phyloP scores from a whole-genome alignment of 2,888 invertebrate species.

The Noctua janthina region DNA sequence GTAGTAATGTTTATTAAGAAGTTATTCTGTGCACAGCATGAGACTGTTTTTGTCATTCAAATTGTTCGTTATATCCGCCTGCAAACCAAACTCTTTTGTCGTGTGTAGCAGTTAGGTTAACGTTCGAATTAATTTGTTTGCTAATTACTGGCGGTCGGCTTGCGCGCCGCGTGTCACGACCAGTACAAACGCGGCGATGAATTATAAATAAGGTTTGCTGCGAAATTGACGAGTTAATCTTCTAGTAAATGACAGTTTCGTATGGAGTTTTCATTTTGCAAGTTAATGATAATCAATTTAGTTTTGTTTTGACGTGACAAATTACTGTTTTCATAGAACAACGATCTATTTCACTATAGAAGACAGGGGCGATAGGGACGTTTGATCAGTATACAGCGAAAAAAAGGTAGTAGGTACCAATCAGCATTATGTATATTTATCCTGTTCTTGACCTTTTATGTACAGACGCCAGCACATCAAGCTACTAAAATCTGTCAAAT shows the following conservation, averaged over 20 bases:
- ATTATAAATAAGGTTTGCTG: slow-evolving; percentile 54
- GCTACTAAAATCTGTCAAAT: too few species aligned
- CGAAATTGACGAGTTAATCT: slow-evolving; percentile 54
- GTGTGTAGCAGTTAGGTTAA: slow-evolving; percentile 14
- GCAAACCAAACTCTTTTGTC: neutral
- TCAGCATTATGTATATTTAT: too few species aligned
- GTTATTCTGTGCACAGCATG: neutral
- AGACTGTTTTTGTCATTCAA: neutral
- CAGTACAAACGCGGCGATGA: slow-evolving; percentile 46
- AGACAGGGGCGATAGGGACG: neutral
- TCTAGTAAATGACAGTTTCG: slow-evolving; percentile 34
- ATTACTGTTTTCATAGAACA: slow-evolving; percentile 5
- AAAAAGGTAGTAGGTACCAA: neutral
- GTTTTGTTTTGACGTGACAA: slow-evolving; percentile 7
- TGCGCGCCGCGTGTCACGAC: slow-evolving; percentile 52
- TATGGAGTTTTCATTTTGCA: slow-evolving; percentile 29
- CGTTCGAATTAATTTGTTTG: slow-evolving; percentile 65
- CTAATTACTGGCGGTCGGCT: slow-evolving; percentile 63
- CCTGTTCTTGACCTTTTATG: too few species aligned
- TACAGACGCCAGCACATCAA: neutral
- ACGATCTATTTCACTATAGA: neutral
- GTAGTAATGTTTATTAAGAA: neutral
- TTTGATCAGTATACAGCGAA: neutral
- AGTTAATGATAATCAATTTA: slow-evolving; percentile 31
- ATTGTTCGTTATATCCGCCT: neutral